Percentiles rank a stretch among this genome's conserved stretches.
phyloP scores from a whole-genome alignment of 2,888 invertebrate species.

The Anthophora plumipes region DNA sequence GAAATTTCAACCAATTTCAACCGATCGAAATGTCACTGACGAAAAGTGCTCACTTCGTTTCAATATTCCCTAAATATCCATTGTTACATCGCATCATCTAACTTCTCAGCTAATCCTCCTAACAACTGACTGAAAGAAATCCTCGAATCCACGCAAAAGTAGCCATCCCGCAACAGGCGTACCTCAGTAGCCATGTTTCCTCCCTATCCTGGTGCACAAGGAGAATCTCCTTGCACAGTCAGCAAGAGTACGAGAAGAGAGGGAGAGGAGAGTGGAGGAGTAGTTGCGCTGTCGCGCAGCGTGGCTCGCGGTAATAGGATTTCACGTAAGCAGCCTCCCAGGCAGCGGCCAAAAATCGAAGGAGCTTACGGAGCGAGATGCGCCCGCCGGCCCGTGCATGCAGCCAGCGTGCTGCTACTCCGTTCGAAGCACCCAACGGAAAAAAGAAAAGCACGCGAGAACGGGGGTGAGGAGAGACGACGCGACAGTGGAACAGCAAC shows the following conservation, averaged over 20 bases:
- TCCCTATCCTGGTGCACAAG: slow-evolving; percentile 28
- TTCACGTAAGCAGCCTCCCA: slow-evolving; percentile 80
- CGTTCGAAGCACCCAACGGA: slow-evolving; percentile 25
- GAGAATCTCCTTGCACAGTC: neutral
- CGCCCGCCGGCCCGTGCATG: slow-evolving; percentile 57
- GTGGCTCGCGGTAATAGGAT: slow-evolving; percentile 77
- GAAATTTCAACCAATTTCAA: too few species aligned
- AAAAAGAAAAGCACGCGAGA: slow-evolving; percentile 28
- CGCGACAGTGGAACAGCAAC: slow-evolving; percentile 25
- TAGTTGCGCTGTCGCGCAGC: slow-evolving; percentile 61
- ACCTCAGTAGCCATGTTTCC: slow-evolving; percentile 11
- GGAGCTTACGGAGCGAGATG: slow-evolving; percentile 74
- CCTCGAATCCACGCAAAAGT: neutral
- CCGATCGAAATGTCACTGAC: too few species aligned
- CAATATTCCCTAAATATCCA: too few species aligned
- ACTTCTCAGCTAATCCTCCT: too few species aligned
- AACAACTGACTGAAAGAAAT: too few species aligned
- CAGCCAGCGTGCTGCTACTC: slow-evolving; percentile 32
- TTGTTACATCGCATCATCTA: too few species aligned
- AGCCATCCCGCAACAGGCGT: slow-evolving; percentile 3
- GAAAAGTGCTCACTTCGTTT: too few species aligned
- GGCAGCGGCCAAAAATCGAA: slow-evolving; percentile 79
- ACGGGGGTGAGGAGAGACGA: slow-evolving; percentile 20
- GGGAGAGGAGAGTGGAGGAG: slow-evolving; percentile 25
- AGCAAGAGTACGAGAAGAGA: slow-evolving; percentile 7